A percentile compares a stretch with the other conserved stretches of the same genome.
These are phyloP conservation scores for Oscheius sp. DNA, from an alignment of 2,888 invertebrate genomes.

Conservation along the genomic window DNA sequence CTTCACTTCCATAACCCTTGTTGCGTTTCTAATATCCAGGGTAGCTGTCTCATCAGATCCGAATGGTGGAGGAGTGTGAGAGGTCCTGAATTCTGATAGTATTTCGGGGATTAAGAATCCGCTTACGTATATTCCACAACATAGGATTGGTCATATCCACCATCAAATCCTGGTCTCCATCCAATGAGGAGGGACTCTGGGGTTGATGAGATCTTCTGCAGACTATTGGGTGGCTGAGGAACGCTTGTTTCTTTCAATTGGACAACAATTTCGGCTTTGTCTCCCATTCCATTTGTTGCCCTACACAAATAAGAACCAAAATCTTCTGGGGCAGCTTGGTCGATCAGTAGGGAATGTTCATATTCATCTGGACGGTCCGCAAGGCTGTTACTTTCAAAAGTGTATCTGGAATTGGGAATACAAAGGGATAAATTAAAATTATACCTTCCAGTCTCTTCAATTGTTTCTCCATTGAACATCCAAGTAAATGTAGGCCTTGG, in stretches of 20 bases:
- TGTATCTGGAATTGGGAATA: constrained; percentile 38
- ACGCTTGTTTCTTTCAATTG: constrained; percentile 58
- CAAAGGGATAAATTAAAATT: neutral
- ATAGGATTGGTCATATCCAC: constrained; percentile 66
- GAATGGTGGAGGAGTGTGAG: constrained; percentile 55
- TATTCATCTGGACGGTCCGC: constrained; percentile 59
- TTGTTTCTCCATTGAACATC: constrained; percentile 52
- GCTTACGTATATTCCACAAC: constrained; percentile 52
- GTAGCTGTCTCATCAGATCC: constrained; percentile 42
- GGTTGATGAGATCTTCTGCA: constrained; percentile 53
- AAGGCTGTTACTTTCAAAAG: constrained; percentile 44
- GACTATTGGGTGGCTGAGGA: constrained; percentile 56
- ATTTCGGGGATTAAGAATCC: neutral
- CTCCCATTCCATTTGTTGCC: constrained; percentile 84
- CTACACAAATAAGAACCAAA: constrained; percentile 87
- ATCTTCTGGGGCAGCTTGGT: constrained; percentile 76
- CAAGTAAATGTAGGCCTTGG: constrained; percentile 70
- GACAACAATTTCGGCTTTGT: constrained; percentile 57
- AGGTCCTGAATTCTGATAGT: constrained; percentile 32
- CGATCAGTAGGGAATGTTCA: constrained; percentile 52
- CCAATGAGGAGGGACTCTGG: constrained; percentile 60
- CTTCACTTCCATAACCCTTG: constrained; percentile 30
- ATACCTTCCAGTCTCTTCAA: constrained; percentile 46
- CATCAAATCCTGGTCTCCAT: constrained; percentile 71
- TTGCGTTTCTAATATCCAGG: constrained; percentile 42